These are phyloP conservation scores for Conus canariensis DNA, from an alignment of 2,888 invertebrate species.

Conservation along the genomic window DNA sequence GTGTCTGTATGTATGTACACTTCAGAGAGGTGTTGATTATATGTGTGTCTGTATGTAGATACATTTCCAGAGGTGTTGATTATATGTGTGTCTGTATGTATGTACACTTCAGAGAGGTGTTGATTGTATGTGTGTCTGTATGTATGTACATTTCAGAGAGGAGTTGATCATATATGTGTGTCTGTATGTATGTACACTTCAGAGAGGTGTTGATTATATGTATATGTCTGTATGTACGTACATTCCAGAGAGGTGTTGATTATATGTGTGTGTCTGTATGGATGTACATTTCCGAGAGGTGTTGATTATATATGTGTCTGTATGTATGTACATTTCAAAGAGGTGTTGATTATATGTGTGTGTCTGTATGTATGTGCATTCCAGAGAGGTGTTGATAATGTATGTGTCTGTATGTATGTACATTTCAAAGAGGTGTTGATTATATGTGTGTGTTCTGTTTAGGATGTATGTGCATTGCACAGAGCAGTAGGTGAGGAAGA, in stretches of 20 bases:
- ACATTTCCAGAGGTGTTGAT: background rate
- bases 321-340: background rate
- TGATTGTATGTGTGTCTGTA: background rate
- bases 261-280: background rate
- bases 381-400: background rate
- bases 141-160: background rate
- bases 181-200: background rate
- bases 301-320: background rate
- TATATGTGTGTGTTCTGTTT: background rate
- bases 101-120: background rate
- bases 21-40: background rate
- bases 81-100: background rate
- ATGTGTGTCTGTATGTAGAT: background rate
- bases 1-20: too few relatives aligned
- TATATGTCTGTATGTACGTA: background rate
- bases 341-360: background rate
- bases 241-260: background rate
- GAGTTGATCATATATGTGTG: background rate
- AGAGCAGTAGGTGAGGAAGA: too few relatives aligned
- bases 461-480: too few relatives aligned
- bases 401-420: background rate
- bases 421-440: background rate
- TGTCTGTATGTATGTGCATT: background rate
- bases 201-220: background rate
- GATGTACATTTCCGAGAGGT: too few relatives aligned